Conservation (phyloP, 1,140 invertebrate species). For the Oryzaephilus surinamensis region DNA sequence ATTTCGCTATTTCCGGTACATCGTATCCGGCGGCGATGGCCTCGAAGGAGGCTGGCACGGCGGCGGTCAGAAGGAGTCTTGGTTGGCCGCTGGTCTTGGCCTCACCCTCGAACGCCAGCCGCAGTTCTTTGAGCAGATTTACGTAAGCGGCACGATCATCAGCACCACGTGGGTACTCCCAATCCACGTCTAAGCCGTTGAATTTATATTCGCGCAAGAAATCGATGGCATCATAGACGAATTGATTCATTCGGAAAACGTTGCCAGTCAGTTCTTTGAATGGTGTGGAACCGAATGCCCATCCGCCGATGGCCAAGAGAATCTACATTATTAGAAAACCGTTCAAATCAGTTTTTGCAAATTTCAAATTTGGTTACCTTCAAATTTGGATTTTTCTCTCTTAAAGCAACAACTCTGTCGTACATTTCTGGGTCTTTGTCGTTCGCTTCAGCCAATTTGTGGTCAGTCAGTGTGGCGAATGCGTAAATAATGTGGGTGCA, state of each 20-base stretch:
- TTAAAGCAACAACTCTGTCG: slow-evolving; percentile 67
- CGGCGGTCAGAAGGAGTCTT: slow-evolving; percentile 74
- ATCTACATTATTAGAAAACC: slow-evolving; percentile 47
- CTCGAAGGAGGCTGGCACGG: slow-evolving; percentile 86
- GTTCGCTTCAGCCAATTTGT: slow-evolving; percentile 63
- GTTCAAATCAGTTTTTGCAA: background rate
- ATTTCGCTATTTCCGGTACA: slow-evolving; percentile 87
- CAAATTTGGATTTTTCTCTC: slow-evolving; percentile 81
- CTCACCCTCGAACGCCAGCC: slow-evolving; percentile 73
- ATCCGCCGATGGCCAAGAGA: slow-evolving; percentile 84
- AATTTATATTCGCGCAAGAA: slow-evolving; percentile 86
- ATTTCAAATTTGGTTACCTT: slow-evolving; percentile 48
- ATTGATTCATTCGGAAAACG: slow-evolving; percentile 87
- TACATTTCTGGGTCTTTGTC: slow-evolving; percentile 79
- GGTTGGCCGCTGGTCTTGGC: slow-evolving; percentile 66
- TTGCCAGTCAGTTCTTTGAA: slow-evolving; percentile 89
- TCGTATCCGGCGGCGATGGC: slow-evolving; percentile 90
- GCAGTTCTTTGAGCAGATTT: slow-evolving; percentile 69
- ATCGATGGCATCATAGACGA: slow-evolving; percentile 88
- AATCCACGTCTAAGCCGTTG: slow-evolving; percentile 92
- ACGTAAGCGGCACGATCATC: slow-evolving; percentile 77
- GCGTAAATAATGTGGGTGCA: slow-evolving; percentile 92
- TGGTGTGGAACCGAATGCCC: slow-evolving; percentile 85
- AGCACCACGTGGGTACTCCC: slow-evolving; percentile 88
- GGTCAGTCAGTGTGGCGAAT: slow-evolving; percentile 80